These are phyloP conservation scores for Psammodynastes pulverulentus DNA, from an alignment of 2,113 vertebrate species.

Conservation along the genomic window DNA sequence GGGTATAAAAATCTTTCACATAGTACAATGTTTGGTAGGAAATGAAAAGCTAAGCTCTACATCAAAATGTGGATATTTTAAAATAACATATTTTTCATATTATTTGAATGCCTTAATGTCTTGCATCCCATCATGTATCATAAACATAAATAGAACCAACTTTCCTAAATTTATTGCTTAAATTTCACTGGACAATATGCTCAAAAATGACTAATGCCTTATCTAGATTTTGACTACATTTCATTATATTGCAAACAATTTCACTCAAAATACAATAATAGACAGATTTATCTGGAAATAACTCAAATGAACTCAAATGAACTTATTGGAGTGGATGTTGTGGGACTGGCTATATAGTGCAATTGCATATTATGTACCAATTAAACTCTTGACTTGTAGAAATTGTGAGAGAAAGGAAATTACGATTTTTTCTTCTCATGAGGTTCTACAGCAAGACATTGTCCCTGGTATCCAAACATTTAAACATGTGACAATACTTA, in stretches of 20 bases:
- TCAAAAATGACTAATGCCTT: not conserved
- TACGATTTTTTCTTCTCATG: not conserved
- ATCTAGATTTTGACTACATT: not conserved
- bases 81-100: constrained; percentile 6
- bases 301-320: not conserved
- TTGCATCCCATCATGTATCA: not conserved
- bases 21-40: not conserved
- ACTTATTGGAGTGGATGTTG: not conserved
- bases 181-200: not conserved
- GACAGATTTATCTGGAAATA: not conserved
- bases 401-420: not conserved
- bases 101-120: constrained; percentile 36
- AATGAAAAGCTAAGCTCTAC: constrained; percentile 26
- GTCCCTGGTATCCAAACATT: not conserved
- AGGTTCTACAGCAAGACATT: not conserved
- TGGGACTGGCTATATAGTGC: constrained; percentile 8
- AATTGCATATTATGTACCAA: not conserved
- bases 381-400: not conserved
- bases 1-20: constrained; percentile 14
- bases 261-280: not conserved
- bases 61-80: constrained; percentile 43
- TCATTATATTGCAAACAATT: not conserved
- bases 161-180: not conserved
- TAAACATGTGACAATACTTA: not conserved
- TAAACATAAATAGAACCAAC: not conserved